A percentile compares a stretch with the other conserved stretches of the same genome.
Evolutionary conservation across 2,888 invertebrate species (phyloP).

Genomic region (Hyposoter dolosus): DNA sequence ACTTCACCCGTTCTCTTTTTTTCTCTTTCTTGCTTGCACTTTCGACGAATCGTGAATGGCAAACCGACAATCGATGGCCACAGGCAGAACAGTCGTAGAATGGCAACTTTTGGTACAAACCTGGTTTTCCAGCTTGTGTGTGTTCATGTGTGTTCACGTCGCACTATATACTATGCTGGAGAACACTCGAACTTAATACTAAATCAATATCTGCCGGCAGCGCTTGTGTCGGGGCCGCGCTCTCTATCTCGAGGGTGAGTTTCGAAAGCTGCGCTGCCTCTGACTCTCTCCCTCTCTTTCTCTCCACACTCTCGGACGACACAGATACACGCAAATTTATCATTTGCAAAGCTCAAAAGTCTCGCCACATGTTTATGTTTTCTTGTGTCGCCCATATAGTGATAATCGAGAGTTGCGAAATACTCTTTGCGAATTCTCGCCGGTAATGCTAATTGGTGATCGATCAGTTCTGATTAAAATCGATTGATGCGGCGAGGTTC

Average conservation of each 20-base stretch:
- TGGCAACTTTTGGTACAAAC: slow-evolving; percentile 22
- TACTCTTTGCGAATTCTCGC: slow-evolving; percentile 33
- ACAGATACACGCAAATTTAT: background rate
- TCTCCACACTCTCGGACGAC: background rate
- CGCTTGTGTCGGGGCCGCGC: slow-evolving; percentile 74
- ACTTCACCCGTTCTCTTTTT: slow-evolving; percentile 66
- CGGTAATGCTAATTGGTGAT: slow-evolving; percentile 48
- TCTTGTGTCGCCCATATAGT: background rate
- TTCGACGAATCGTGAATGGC: slow-evolving; percentile 75
- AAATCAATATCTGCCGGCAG: slow-evolving; percentile 81
- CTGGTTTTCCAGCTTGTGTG: slow-evolving; percentile 1
- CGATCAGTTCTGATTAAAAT: slow-evolving; percentile 28
- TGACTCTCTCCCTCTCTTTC: background rate
- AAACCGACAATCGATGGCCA: slow-evolving; percentile 49
- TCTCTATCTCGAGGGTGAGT: slow-evolving; percentile 75
- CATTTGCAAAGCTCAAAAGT: slow-evolving; percentile 11
- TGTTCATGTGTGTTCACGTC: background rate
- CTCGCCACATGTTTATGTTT: background rate
- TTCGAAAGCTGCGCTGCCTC: slow-evolving; percentile 72
- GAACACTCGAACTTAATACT: slow-evolving; percentile 79
- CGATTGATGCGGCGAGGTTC: background rate
- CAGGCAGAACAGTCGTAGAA: slow-evolving; percentile 33
- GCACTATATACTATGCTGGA: slow-evolving; percentile 58
- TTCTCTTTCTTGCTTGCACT: background rate
- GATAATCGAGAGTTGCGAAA: background rate